Evolutionary conservation across 2,888 invertebrate genomes (phyloP), one percentile per base, ranked within the genome.

Genomic region (Zonitis immaculata): DNA sequence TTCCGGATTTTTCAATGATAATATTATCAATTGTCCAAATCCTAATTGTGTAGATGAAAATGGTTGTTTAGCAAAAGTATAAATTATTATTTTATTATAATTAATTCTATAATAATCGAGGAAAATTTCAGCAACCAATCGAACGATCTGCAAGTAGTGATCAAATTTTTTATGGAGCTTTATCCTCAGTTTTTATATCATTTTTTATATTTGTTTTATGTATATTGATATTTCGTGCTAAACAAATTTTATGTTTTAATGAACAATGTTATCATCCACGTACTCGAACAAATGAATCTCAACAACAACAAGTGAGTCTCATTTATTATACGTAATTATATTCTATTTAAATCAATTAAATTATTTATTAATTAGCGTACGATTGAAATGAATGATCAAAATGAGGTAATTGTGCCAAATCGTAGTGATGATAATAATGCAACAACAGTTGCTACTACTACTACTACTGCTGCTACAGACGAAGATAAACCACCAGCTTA

Each of bases 401-500:
- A 61, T 18, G 64, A 57, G 12, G 39, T 54, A 35, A 51, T 20
- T 27, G 14, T 1, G 8, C 12, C 20, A 2, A 43, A 20, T 18
- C 48, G 9, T 43, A 43, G 53, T 5, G 47, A 9, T 11, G 39
- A 7, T 3, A 39, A 42, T 11, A 44, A 35, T 18, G 12, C 20
- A 27, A 27, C 52, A 25, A 22, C 75, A 1, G 68, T 70, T 1
- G 67, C 73, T 16, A 61, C 74, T 14, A 61, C 74, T 7, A 62
- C 71, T 2, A n/a, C n/a, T 1, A 66, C 73, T 16, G 60, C 74
- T 14, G 61, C 74, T 7, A 62, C 71, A 1, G 72, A 74, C 9
- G 72, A 73, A 9, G 78, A 80, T 60, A 81, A 81, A 51, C 81
- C 81, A 1, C 81, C 81, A 6, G 78, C 80, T 32, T 81, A 81